Evolutionary conservation across 2,888 invertebrate species (phyloP).

Genomic region (Dilophus febrilis): DNA sequence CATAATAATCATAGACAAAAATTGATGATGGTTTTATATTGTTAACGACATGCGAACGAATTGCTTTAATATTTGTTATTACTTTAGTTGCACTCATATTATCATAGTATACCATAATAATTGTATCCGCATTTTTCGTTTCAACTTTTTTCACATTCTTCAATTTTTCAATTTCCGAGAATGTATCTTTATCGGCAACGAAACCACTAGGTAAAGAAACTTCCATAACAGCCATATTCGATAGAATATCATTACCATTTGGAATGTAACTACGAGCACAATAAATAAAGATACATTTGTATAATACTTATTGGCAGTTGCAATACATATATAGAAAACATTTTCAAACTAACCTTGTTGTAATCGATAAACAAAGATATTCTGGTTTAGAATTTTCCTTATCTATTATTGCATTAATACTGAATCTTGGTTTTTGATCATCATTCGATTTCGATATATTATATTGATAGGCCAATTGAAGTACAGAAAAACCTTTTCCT

Average conservation of each 20-base stretch:
- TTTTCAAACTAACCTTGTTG: no score
- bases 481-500: constrained; percentile 63
- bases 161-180: background rate
- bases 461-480: constrained; percentile 64
- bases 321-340: background rate
- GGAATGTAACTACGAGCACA: constrained; percentile 20
- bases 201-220: constrained; percentile 83
- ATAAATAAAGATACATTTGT: background rate
- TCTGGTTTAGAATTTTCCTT: constrained; percentile 51
- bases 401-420: constrained; percentile 73
- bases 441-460: constrained; percentile 76
- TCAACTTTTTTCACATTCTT: constrained; percentile 36
- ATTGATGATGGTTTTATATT: constrained; percentile 75
- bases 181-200: background rate
- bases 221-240: constrained; percentile 81
- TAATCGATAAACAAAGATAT: constrained; percentile 31
- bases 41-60: constrained; percentile 53
- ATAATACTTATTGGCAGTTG: background rate
- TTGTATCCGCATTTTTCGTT: constrained; percentile 42
- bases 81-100: constrained; percentile 32
- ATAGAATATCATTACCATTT: constrained; percentile 29
- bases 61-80: background rate
- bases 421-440: constrained; percentile 77
- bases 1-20: constrained; percentile 79
- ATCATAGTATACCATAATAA: constrained; percentile 60